A percentile compares a stretch with the other conserved stretches of the same genome.
Evolutionary conservation across 2,888 invertebrate genomes (phyloP).

Genomic region (Lamellibrachia satsuma): DNA sequence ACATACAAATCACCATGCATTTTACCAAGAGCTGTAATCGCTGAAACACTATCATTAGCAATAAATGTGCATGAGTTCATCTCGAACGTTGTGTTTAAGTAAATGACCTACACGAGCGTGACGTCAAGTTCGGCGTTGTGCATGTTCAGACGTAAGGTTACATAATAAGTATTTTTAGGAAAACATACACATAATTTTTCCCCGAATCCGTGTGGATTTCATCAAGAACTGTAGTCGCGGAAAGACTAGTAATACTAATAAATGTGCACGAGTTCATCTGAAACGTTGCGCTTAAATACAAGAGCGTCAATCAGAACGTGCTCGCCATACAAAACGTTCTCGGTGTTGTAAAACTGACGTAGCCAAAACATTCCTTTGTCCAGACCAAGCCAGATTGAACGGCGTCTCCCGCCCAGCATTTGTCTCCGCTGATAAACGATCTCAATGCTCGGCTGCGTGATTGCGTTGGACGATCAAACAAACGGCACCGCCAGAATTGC

Average conservation of each 20-base stretch:
- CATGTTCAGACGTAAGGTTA: not conserved
- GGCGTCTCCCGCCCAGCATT: not conserved
- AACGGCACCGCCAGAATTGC: not conserved
- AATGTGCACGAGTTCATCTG: not conserved
- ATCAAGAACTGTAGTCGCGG: no score
- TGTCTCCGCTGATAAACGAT: not conserved
- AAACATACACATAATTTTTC: not conserved
- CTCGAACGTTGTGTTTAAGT: no score
- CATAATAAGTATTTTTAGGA: not conserved
- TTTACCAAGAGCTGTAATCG: no score
- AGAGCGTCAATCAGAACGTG: not conserved
- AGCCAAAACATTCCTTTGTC: not conserved
- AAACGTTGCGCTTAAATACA: not conserved
- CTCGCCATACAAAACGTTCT: not conserved
- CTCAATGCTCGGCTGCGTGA: not conserved
- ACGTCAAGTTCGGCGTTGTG: not conserved
- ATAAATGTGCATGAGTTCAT: no score
- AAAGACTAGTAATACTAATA: not conserved
- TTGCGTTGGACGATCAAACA: conserved; percentile 9
- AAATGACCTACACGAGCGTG: no score
- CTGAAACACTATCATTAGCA: no score
- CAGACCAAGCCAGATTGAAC: not conserved
- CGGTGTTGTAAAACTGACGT: not conserved
- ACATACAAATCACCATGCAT: no score
- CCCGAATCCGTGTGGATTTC: no score